phyloP scores from a whole-genome alignment of 2,113 vertebrate species.

The Gymnocephalus cernua region DNA sequence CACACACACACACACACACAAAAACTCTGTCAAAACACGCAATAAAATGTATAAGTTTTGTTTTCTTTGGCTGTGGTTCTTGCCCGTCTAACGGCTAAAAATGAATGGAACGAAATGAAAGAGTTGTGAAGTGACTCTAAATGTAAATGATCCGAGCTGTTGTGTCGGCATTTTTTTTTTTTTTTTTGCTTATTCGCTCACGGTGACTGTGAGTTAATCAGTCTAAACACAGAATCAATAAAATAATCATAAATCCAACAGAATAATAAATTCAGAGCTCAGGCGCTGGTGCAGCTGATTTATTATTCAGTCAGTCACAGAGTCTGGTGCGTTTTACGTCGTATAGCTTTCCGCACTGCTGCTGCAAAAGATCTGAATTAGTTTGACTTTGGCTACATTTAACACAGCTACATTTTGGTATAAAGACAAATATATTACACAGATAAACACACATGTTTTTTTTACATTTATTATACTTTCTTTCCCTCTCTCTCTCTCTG shows the following conservation, averaged over 20 bases:
- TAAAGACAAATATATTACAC: no score
- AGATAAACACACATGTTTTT: no score
- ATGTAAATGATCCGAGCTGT: neutral
- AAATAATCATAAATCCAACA: conserved; percentile 53
- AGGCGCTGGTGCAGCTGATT: neutral
- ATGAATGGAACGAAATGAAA: neutral
- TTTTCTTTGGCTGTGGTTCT: neutral
- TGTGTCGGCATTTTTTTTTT: conserved; percentile 35
- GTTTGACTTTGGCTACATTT: neutral
- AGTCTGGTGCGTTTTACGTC: neutral
- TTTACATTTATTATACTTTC: no score
- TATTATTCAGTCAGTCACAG: neutral
- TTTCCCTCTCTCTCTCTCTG: conserved; percentile 8
- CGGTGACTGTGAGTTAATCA: conserved; percentile 48
- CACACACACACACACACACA: conserved; percentile 1
- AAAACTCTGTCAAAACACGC: neutral
- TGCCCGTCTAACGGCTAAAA: neutral
- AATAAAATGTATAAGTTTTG: neutral
- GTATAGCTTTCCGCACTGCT: neutral
- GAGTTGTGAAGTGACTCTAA: neutral
- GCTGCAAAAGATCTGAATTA: neutral
- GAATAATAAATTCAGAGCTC: conserved; percentile 34
- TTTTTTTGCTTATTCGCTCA: conserved; percentile 9
- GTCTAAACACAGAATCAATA: conserved; percentile 54
- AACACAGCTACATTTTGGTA: no score